Percentiles rank a stretch among this genome's conserved stretches.
These are phyloP conservation scores for Micrastur ruficollis DNA, from an alignment of 2,797 vertebrate species.

Conservation along the genomic window DNA sequence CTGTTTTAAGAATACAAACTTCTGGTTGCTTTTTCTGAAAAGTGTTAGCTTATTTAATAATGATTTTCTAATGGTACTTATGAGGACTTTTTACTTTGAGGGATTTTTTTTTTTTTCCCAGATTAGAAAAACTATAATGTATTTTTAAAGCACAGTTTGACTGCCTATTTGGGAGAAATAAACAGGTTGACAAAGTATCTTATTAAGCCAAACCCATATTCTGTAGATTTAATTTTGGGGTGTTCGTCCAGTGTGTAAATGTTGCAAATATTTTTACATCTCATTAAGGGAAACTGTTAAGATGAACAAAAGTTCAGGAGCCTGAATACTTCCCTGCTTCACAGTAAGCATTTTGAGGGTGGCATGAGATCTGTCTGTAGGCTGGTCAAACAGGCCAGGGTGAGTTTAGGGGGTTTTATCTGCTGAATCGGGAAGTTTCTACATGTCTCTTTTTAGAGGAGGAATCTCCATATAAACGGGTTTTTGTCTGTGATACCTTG, in stretches of 20 bases:
- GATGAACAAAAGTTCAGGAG: background rate
- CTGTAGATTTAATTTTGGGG: background rate
- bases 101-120: background rate
- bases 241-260: background rate
- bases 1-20: constrained; percentile 47
- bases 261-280: background rate
- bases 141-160: background rate
- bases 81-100: background rate
- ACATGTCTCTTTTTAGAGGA: background rate
- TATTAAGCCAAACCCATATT: background rate
- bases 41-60: background rate
- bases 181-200: background rate
- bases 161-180: background rate
- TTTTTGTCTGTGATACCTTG: constrained; percentile 40
- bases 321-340: background rate
- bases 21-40: background rate
- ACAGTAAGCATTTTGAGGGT: background rate
- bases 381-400: background rate
- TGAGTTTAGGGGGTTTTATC: constrained; percentile 35
- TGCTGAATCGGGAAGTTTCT: constrained; percentile 32
- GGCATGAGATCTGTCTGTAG: background rate
- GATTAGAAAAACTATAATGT: background rate
- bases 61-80: background rate
- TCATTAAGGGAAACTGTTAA: background rate
- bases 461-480: constrained; percentile 44